Percentiles rank a stretch among this genome's conserved stretches.
Conservation (phyloP, 2,113 vertebrate species). For the Sander lucioperca region DNA sequence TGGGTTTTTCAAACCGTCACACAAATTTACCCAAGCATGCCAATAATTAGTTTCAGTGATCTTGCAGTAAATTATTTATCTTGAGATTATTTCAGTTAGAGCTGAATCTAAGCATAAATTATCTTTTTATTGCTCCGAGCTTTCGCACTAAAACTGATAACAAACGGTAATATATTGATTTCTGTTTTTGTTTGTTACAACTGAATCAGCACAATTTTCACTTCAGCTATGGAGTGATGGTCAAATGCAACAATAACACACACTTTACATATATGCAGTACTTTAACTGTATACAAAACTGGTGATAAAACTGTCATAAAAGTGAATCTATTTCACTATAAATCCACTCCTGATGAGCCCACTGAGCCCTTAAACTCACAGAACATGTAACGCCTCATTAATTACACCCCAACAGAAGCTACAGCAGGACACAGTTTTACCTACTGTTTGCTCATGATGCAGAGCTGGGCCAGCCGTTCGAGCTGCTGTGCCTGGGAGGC, state of each 20-base stretch:
- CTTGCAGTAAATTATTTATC: constrained; percentile 18
- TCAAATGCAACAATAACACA: neutral
- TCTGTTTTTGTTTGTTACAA: constrained; percentile 2
- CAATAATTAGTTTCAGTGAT: neutral
- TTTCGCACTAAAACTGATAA: constrained; percentile 27
- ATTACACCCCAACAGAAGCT: constrained; percentile 16
- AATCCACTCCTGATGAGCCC: constrained; percentile 10
- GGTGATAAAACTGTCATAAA: constrained; percentile 1
- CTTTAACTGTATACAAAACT: neutral
- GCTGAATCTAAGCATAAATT: neutral
- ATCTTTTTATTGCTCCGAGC: neutral
- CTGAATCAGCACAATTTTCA: constrained; percentile 16
- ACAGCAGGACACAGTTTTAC: constrained; percentile 66
- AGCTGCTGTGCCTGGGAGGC: constrained; percentile 83
- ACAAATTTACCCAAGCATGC: neutral
- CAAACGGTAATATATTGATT: constrained; percentile 15
- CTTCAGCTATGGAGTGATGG: neutral
- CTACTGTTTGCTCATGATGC: constrained; percentile 89
- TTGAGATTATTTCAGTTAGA: neutral
- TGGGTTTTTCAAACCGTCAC: neutral
- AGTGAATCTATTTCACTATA: constrained; percentile 15
- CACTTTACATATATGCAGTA: neutral
- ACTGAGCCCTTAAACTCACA: constrained; percentile 15
- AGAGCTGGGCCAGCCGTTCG: constrained; percentile 85
- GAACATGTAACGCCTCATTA: constrained; percentile 31